A percentile compares a stretch with the other conserved stretches of the same genome.
Conservation (phyloP, 2,888 invertebrate genomes). For the Eupsilia transversa region DNA sequence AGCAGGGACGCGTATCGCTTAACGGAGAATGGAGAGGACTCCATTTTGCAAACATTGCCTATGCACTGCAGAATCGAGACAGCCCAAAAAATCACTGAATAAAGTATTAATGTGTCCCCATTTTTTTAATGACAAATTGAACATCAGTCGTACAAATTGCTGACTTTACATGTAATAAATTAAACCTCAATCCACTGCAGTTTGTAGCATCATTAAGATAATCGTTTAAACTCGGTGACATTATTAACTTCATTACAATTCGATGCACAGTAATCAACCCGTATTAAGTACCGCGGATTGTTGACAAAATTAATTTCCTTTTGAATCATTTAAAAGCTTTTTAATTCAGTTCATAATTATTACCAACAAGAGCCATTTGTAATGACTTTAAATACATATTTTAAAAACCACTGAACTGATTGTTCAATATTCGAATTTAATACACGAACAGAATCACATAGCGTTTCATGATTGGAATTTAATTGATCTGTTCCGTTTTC, state of each 20-base stretch:
- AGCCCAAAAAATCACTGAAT: background rate
- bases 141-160: background rate
- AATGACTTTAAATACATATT: slow-evolving; percentile 21
- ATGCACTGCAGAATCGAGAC: background rate
- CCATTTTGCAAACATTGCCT: background rate
- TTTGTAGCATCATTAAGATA: slow-evolving; percentile 37
- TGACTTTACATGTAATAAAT: slow-evolving; percentile 17
- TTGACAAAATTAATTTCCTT: slow-evolving; percentile 4
- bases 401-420: slow-evolving; percentile 10
- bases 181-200: slow-evolving; percentile 1
- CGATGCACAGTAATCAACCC: slow-evolving; percentile 14
- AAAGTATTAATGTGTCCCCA: background rate
- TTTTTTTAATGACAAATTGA: background rate
- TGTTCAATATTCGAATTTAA: slow-evolving; percentile 32
- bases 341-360: background rate
- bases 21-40: too few species aligned
- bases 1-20: background rate
- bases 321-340: slow-evolving; percentile 8
- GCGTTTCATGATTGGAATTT: slow-evolving; percentile 42
- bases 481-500: slow-evolving; percentile 47
- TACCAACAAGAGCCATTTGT: background rate
- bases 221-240: slow-evolving; percentile 15
- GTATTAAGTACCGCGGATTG: slow-evolving; percentile 1
- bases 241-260: slow-evolving; percentile 27
- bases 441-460: slow-evolving; percentile 29